These are phyloP conservation scores for Latrodectus hesperus DNA, from an alignment of 2,888 invertebrate genomes.

Conservation along the genomic window DNA sequence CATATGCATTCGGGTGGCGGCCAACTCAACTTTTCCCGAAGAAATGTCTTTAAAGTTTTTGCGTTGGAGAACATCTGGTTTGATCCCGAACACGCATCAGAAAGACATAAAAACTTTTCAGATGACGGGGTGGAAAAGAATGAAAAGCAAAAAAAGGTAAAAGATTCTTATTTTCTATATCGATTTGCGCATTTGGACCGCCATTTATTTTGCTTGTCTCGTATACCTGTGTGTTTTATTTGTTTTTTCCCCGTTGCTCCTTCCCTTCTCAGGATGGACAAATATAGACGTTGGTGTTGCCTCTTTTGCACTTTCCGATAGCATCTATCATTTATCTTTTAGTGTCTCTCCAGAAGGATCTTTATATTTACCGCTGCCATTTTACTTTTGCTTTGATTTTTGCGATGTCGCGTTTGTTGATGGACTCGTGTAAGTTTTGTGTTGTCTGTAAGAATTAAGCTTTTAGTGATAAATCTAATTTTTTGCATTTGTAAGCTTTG, in stretches of 20 bases:
- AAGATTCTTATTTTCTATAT: constrained; percentile 59
- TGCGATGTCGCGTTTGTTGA: constrained; percentile 35
- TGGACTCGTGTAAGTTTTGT: constrained; percentile 7
- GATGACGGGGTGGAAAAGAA: neutral
- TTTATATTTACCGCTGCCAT: constrained; percentile 45
- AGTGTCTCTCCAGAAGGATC: constrained; percentile 24
- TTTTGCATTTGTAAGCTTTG: no score
- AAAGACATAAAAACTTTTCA: constrained; percentile 51
- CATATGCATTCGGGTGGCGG: constrained; percentile 39
- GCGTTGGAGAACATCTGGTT: constrained; percentile 57
- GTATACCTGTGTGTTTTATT: constrained; percentile 38
- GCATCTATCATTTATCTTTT: constrained; percentile 55
- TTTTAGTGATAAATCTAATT: neutral
- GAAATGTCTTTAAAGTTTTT: constrained; percentile 64
- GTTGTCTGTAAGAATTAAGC: constrained; percentile 21
- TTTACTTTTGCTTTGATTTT: constrained; percentile 5
- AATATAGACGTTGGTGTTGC: constrained; percentile 53
- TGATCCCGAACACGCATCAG: constrained; percentile 60
- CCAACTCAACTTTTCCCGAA: constrained; percentile 44
- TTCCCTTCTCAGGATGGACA: constrained; percentile 38
- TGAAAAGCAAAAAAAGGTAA: neutral
- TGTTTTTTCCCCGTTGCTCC: constrained; percentile 38
- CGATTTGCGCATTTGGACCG: constrained; percentile 65
- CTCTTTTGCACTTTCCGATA: constrained; percentile 65
- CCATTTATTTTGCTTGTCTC: constrained; percentile 68